Evolutionary conservation across 2,113 vertebrate genomes (phyloP), one percentile per base, ranked within the genome.

Genomic region (Pogona vitticeps): DNA sequence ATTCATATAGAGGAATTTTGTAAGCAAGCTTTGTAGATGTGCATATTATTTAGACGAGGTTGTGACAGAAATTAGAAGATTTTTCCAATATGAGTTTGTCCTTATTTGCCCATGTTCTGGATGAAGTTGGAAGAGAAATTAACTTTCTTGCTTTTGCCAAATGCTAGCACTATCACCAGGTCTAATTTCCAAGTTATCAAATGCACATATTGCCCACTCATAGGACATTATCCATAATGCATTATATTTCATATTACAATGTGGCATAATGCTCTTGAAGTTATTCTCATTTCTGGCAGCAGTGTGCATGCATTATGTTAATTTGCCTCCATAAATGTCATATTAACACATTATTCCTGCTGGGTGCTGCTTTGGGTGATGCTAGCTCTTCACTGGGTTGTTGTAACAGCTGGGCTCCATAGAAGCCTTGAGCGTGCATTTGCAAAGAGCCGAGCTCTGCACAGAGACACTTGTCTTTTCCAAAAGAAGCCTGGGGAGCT

Each of bases 301-400:
- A 68, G 12, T 58, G 33, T 78, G 76, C 8, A 58, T 78, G 78
- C 73, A 71, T 58, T 77, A 83, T 88, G 86, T 88, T 88, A 77
- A 83, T 82, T 82, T 87, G 71, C 80, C 61, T n/a, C 71, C 46
- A 87, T 87, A 76, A 76, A 87, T 87, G 80, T 76, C 86, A 82
- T 75, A 87, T 82, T 86, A 86, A 82, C 72, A 76, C 80, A 76
- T 77, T 76, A 76, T 82, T 82, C 73, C 80, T 83, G 63, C 52
- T 59, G 75, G 77, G 63, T 77, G 63, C 65, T 83, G 73, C 63
- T 83, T 83, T 76, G 80, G 86, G 63, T 77, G 36, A 78, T 71
- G 33, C 75, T 82, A 63, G 80, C 38, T 72, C 56, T 83, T 77
- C 67, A 52, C 10, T 36, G 67, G 75, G 75, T 67, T 79, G 67